Base-by-base conservation (phyloP, 2,113 vertebrate genomes). In the Turnix velox region DNA sequence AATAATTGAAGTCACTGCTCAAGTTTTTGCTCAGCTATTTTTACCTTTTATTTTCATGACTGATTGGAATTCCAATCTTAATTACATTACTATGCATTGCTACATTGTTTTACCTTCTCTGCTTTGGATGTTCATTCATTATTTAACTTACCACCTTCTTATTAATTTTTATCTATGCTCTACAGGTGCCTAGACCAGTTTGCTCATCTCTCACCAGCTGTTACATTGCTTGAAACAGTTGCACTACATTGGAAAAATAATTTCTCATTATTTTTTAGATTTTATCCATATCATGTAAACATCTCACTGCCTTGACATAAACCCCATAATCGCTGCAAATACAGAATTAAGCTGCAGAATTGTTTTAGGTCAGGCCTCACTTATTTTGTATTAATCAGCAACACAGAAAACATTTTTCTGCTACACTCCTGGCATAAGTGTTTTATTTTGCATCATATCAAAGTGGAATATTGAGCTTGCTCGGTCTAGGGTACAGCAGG, bases 361-460 rank as follows among this genome's bases (percentile, higher is more conserved):
- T 78, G 55, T 78, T 93, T 51, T 51, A 67, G 43, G 61, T 63
- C 83, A 82, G 65, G 48, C 18, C 45, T 75, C 61, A 33, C 19
- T 5, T 57, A 33, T 51, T 78, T 48, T 52, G 20, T 45, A 45
- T 35, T 39, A 61, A 86, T 63, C 65, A 67, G 59, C 51, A 86
- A 9, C 67, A 62, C 8, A 58, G 19, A 65, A 43, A 62, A 67
- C 8, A 1, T 5, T 12, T 25, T 46, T n/a, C 51, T 48, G 35
- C 51, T 48, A 24, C 10, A 18, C 5, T 28, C 3, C 0, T 0
- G 2, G 30, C 66, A 22, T 10, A 63, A 24, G 0, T 5, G 7
- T 2, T 65, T 2, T 6, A 15, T 51, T 54, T 81, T 14, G 51
- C 65, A 39, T 6, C 7, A 14, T 9, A 17, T 2, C 18, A 37